Evolutionary conservation across 2,113 vertebrate species (phyloP).

Genomic region (Pluvialis apricaria): DNA sequence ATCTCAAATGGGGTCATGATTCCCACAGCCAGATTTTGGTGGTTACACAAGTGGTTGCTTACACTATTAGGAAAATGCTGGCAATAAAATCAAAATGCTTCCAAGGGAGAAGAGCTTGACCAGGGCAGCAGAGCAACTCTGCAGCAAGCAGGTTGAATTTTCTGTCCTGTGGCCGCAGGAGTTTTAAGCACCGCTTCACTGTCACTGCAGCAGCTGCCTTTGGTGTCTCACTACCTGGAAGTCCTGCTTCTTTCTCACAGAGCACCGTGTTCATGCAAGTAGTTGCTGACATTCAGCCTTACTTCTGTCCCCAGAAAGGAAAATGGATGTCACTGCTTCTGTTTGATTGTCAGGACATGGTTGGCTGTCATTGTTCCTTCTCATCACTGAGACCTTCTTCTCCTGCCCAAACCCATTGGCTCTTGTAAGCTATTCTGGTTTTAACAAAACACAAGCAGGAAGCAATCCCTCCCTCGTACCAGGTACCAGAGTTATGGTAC

Average conservation of each 20-base stretch:
- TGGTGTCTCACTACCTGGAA: neutral
- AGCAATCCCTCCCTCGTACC: neutral
- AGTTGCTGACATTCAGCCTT: neutral
- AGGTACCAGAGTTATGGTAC: neutral
- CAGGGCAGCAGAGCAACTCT: neutral
- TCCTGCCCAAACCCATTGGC: neutral
- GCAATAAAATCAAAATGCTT: neutral
- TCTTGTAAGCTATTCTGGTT: neutral
- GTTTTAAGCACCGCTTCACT: neutral
- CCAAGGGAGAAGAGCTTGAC: neutral
- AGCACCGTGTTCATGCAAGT: fast-evolving
- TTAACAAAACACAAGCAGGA: neutral
- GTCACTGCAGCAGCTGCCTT: neutral
- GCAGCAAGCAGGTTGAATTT: neutral
- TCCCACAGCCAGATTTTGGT: neutral
- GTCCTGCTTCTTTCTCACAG: neutral
- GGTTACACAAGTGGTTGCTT: neutral
- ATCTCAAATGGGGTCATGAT: neutral
- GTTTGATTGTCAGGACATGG: neutral
- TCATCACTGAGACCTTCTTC: neutral
- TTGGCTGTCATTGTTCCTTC: neutral
- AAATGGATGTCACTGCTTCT: neutral
- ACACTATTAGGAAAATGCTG: neutral
- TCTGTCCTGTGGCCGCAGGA: neutral
- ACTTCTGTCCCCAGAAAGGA: neutral